Evolutionary conservation across 1,140 invertebrate genomes (phyloP).

Genomic region (Berghia stephanieae): DNA sequence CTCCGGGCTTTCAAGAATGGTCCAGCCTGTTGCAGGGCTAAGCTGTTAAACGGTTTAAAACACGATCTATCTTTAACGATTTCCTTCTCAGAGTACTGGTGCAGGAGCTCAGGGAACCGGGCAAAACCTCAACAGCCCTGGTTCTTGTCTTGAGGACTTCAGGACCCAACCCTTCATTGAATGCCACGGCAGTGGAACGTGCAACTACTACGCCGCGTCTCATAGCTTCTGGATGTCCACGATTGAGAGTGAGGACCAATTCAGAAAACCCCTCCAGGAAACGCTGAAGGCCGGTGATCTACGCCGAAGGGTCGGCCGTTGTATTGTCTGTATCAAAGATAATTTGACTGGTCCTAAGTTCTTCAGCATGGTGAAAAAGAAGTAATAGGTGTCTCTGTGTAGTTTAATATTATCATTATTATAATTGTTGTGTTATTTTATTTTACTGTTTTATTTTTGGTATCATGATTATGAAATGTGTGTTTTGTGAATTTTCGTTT

Average conservation of each 20-base stretch:
- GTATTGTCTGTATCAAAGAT: conserved; percentile 87
- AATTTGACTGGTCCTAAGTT: conserved; percentile 4
- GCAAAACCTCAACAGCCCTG: conserved; percentile 89
- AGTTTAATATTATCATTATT: too few species aligned
- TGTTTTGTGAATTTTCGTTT: too few species aligned
- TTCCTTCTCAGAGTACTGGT: conserved; percentile 72
- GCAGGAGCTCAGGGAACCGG: conserved; percentile 95
- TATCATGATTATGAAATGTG: too few species aligned
- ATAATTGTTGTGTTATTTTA: too few species aligned
- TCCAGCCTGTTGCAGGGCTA: too few species aligned
- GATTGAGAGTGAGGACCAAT: conserved; percentile 82
- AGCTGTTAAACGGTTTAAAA: too few species aligned
- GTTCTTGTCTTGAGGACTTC: conserved; percentile 96
- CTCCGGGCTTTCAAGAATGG: too few species aligned
- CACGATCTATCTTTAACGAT: too few species aligned
- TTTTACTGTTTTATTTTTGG: too few species aligned
- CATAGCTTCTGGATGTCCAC: conserved; percentile 96
- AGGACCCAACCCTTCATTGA: conserved; percentile 93
- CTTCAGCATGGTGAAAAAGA: conserved; percentile 33
- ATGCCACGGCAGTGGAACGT: conserved; percentile 71
- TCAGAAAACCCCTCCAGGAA: conserved; percentile 82
- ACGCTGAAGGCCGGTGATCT: conserved; percentile 92
- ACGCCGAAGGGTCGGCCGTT: conserved; percentile 85
- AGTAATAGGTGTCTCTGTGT: too few species aligned
- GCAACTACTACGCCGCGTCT: conserved; percentile 73